Evolutionary conservation across 2,113 vertebrate genomes (phyloP), one percentile per base, ranked within the genome.

Genomic region (Corythornis madagascariensis): DNA sequence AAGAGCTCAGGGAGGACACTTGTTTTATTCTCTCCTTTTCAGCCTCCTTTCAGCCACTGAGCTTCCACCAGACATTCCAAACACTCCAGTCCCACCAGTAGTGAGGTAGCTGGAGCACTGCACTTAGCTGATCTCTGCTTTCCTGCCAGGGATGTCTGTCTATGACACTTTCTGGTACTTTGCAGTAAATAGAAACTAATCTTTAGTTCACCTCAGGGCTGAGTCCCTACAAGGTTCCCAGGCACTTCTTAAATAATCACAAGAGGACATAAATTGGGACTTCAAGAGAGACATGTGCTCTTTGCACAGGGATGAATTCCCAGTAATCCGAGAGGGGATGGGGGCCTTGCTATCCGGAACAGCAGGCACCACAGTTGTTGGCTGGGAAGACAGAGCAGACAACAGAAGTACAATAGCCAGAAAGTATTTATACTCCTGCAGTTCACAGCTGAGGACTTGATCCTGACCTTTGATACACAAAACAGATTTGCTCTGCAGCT

Each of bases 151-250:
- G 20, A 33, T 31, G 38, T 48, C 88, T 91, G 88, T 60, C 59
- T 91, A 12, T 13, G 40, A 85, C 13, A 21, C 71, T 73, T 85
- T 70, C 38, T 73, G 70, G 47, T 85, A 42, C 78, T 91, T 76
- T 60, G 74, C 78, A 93, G 55, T 86, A 95, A 94, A 93, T 35
- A 89, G 86, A 94, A 94, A 61, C 67, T 90, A 83, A 94, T 95
- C 86, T 92, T 89, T n/a, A 90, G 47, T 77, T 87, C 47, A 60
- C 43, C 57, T 47, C 52, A 16, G 42, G 71, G 25, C 67, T 66
- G 33, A 88, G 83, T 80, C 56, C 72, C 72, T 87, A 29, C 53
- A 89, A 87, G 78, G 59, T 26, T 94, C 45, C n/a, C 56, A 71
- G 63, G 26, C 67, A 80, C 84, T 88, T 80, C 82, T 88, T 80